phyloP scores from a whole-genome alignment of 2,888 invertebrate species.

The Aromia moschata region DNA sequence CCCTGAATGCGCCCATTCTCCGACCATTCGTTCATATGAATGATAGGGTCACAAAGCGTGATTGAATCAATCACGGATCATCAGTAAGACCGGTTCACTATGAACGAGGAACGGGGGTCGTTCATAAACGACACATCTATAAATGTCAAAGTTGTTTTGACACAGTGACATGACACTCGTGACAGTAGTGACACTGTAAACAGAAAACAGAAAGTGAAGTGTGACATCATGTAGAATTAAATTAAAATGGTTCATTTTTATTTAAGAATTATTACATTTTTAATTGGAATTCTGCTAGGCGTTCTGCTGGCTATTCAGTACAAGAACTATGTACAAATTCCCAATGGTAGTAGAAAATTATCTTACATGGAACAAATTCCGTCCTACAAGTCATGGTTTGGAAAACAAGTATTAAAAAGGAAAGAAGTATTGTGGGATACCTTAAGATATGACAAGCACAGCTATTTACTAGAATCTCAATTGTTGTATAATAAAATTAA shows the following conservation, averaged over 20 bases:
- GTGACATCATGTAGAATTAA: constrained; percentile 4
- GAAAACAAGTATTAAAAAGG: constrained; percentile 37
- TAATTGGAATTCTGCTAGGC: constrained; percentile 46
- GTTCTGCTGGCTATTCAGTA: constrained; percentile 39
- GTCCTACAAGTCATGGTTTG: constrained; percentile 49
- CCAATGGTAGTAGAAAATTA: constrained; percentile 13
- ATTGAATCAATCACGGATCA: too few relatives aligned
- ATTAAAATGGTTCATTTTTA: constrained; percentile 48
- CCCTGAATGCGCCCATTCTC: too few relatives aligned
- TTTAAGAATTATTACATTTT: constrained; percentile 40
- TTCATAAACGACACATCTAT: too few relatives aligned
- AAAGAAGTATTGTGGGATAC: constrained; percentile 45
- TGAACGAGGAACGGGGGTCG: too few relatives aligned
- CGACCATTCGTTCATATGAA: too few relatives aligned
- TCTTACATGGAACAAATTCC: constrained; percentile 4
- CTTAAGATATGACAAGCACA: constrained; percentile 50
- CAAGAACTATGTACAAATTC: constrained; percentile 22
- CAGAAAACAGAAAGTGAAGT: too few relatives aligned
- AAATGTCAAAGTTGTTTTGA: too few relatives aligned
- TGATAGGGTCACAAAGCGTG: too few relatives aligned
- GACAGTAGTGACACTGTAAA: too few relatives aligned
- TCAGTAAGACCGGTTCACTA: too few relatives aligned
- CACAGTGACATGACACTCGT: too few relatives aligned
- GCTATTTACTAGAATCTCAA: constrained; percentile 49
- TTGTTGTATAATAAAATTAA: constrained; percentile 56